Conservation (phyloP, 1,140 invertebrate genomes). For the Euura saliciscinereae region DNA sequence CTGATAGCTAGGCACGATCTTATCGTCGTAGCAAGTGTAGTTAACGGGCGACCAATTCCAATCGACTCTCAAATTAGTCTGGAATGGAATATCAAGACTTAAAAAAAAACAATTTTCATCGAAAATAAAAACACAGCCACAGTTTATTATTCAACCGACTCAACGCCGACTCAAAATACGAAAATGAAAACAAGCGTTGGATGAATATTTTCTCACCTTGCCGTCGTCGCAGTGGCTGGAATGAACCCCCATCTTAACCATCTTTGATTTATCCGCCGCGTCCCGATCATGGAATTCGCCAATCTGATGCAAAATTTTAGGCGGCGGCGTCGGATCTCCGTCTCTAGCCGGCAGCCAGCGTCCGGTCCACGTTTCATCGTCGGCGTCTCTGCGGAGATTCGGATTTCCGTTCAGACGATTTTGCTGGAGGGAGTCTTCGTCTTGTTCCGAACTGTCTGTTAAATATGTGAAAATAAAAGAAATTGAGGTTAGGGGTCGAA, state of each 20-base stretch:
- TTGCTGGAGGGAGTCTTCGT: not conserved
- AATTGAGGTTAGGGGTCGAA: too few species aligned
- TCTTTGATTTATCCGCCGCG: not conserved
- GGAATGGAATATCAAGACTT: slow-evolving; percentile 37
- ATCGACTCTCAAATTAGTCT: slow-evolving; percentile 74
- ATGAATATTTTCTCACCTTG: slow-evolving; percentile 58
- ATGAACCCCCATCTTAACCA: slow-evolving; percentile 64
- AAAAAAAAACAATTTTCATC: slow-evolving; percentile 16
- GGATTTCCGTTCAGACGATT: slow-evolving; percentile 28
- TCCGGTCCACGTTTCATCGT: slow-evolving; percentile 46
- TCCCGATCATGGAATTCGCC: not conserved
- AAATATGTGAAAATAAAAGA: too few species aligned
- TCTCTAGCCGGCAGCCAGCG: slow-evolving; percentile 50
- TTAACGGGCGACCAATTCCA: slow-evolving; percentile 71
- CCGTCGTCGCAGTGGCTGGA: slow-evolving; percentile 71
- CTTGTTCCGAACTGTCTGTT: too few species aligned
- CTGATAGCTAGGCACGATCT: slow-evolving; percentile 55
- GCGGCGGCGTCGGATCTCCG: slow-evolving; percentile 42
- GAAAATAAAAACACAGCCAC: too few species aligned
- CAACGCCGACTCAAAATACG: too few species aligned
- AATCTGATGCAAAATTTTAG: slow-evolving; percentile 34
- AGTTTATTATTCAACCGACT: too few species aligned
- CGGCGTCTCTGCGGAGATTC: slow-evolving; percentile 10
- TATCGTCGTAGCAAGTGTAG: slow-evolving; percentile 69
- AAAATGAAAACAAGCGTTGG: slow-evolving; percentile 10